These are phyloP conservation scores for Drymodes brunneopygia DNA, from an alignment of 2,113 vertebrate species.

Conservation along the genomic window DNA sequence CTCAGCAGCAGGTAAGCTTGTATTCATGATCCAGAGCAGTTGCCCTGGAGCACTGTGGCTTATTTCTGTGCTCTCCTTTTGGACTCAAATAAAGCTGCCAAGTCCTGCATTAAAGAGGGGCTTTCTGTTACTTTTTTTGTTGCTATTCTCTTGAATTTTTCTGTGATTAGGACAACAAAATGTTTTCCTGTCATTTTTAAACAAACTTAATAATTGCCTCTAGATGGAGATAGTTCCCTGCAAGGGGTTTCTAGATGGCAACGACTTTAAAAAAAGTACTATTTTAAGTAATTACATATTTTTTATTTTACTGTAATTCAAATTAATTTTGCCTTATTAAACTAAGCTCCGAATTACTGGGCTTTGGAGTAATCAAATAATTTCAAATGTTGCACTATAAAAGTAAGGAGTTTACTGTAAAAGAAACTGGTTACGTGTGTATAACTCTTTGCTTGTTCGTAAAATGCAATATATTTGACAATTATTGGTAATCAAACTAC, in stretches of 20 bases:
- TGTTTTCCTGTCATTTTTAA: rapidly evolving
- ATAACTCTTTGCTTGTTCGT: not conserved
- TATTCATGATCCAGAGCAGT: not conserved
- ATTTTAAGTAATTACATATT: not conserved
- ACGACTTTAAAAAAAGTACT: rapidly evolving
- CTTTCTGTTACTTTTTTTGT: not conserved
- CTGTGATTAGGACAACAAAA: not conserved
- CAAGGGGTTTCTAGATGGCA: not conserved
- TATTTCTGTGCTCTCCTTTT: not conserved
- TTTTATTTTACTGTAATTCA: not conserved
- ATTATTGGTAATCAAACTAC: slow-evolving; percentile 18
- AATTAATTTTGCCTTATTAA: not conserved
- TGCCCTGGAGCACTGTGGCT: not conserved
- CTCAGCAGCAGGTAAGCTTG: slow-evolving; percentile 75
- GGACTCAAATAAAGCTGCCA: not conserved
- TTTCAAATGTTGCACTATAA: not conserved
- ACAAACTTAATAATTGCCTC: not conserved
- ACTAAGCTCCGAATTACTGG: not conserved
- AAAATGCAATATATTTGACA: not conserved
- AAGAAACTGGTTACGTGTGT: rapidly evolving
- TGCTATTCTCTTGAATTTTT: not conserved
- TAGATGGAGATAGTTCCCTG: not conserved
- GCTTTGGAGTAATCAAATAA: not conserved
- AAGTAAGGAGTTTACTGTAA: not conserved
- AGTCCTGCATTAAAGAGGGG: not conserved